Evolutionary conservation across 2,888 invertebrate genomes (phyloP), one percentile per base, ranked within the genome.

Genomic region (Tenthredo scrophulariae): DNA sequence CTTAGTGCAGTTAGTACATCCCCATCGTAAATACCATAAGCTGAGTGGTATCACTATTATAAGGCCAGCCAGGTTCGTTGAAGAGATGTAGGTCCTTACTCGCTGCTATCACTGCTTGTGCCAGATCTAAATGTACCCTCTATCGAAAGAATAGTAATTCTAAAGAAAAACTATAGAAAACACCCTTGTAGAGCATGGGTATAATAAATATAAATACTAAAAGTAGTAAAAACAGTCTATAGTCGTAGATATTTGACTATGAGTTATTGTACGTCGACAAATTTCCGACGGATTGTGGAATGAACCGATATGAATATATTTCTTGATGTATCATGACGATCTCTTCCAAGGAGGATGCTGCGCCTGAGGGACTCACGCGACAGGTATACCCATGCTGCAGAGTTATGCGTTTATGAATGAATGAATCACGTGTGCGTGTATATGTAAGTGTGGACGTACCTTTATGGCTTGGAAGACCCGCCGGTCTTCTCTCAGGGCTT

Each of bases 391-490:
- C 37, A 84, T 37, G 70, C 46, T 62, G 72, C 50, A 37, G 62
- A 79, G 82, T 80, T 77, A 79, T 79, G 83, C 50, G 87, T 90
- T 91, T 87, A 90, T 91, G 91, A 92, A 92, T 85, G 88, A 87
- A 89, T 89, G 88, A 54, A 85, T 87, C 85, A 87, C 90, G 90
- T 91, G 90, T 90, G 89, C 87, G 87, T 89, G 65, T 65, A 77
- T 74, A 88, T 86, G 88, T 88, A 87, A 88, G 90, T 88, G 87
- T 88, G 87, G 88, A 90, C 88, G 91, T 91, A 92, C 92, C 91
- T 92, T 92, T 92, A 92, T 91, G 92, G 92, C 92, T 92, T 91
- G 91, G 92, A 91, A 92, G 92, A 92, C 92, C 91, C 90, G 91
- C 89, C 88, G 89, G 89, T 89, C 87, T 89, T 37, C 72, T 85